These are phyloP conservation scores for Diorhabda carinulata DNA, from an alignment of 1,140 invertebrate genomes.

Conservation along the genomic window DNA sequence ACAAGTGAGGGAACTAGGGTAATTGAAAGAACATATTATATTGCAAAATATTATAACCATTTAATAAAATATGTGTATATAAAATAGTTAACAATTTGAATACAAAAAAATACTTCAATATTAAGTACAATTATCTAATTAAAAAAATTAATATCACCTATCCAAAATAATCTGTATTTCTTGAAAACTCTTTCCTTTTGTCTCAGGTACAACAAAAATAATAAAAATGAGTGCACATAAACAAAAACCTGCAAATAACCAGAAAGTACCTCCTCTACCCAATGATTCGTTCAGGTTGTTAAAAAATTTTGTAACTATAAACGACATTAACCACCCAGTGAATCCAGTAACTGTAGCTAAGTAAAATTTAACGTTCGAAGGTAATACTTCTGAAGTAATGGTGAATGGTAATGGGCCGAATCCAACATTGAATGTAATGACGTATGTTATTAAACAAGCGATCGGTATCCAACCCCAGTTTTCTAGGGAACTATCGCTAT, in stretches of 20 bases:
- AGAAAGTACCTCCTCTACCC: constrained; percentile 69
- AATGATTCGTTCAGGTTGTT: constrained; percentile 55
- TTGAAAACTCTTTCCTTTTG: constrained; percentile 30
- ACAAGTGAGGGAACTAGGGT: too few species aligned
- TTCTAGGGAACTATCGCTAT: constrained; percentile 18
- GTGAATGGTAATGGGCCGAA: constrained; percentile 80
- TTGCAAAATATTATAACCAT: too few species aligned
- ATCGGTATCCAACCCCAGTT: constrained; percentile 35
- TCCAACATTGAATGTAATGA: constrained; percentile 46
- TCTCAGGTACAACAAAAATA: constrained; percentile 26
- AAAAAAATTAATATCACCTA: constrained; percentile 8
- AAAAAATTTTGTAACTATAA: constrained; percentile 66
- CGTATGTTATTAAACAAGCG: constrained; percentile 28
- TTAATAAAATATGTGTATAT: too few species aligned
- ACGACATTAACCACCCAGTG: constrained; percentile 70
- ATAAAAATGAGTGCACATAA: constrained; percentile 22
- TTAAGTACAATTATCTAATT: background rate
- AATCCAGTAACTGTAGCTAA: constrained; percentile 69
- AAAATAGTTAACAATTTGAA: background rate
- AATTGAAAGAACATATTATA: too few species aligned
- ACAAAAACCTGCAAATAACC: constrained; percentile 63
- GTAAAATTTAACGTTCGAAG: constrained; percentile 68
- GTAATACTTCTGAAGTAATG: constrained; percentile 76
- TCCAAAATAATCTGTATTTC: constrained; percentile 26
- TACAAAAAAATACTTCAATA: background rate